Percentiles rank a stretch among this genome's conserved stretches.
phyloP scores from a whole-genome alignment of 1,140 invertebrate genomes.

The Cylas formicarius region DNA sequence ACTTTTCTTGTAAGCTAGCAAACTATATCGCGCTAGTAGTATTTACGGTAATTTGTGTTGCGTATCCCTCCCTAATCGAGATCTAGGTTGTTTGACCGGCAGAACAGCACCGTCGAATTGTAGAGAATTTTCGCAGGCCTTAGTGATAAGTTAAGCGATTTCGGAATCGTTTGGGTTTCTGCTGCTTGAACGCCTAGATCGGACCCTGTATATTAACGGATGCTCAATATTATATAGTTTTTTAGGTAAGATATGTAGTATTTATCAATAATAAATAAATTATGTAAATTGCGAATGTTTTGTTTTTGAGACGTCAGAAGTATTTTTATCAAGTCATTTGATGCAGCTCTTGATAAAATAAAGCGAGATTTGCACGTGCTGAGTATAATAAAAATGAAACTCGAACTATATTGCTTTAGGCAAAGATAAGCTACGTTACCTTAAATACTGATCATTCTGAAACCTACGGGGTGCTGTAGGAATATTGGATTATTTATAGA shows the following conservation, averaged over 20 bases:
- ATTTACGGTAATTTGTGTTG: conserved; percentile 34
- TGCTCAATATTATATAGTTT: conserved; percentile 42
- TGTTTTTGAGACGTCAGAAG: no score
- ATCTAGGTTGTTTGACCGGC: conserved; percentile 41
- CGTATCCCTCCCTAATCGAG: conserved; percentile 35
- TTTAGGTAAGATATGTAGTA: conserved; percentile 42
- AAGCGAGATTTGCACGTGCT: no score
- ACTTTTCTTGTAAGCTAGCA: conserved; percentile 35
- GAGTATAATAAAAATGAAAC: no score
- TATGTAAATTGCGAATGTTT: no score
- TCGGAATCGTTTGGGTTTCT: conserved; percentile 30
- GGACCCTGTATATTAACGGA: conserved; percentile 41
- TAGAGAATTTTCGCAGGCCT: conserved; percentile 10
- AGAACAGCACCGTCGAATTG: conserved; percentile 25
- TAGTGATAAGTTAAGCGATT: conserved; percentile 11
- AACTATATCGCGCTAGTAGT: conserved; percentile 30
- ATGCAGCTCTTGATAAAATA: no score
- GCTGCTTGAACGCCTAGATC: conserved; percentile 41
- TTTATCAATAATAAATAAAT: conserved; percentile 42
- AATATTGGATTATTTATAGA: no score
- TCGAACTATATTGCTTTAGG: no score
- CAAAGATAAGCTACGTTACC: no score
- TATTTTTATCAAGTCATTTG: no score
- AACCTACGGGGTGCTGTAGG: no score
- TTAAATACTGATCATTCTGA: no score